Base-by-base conservation (phyloP, 2,113 vertebrate species). In the Phodopus roborovskii region DNA sequence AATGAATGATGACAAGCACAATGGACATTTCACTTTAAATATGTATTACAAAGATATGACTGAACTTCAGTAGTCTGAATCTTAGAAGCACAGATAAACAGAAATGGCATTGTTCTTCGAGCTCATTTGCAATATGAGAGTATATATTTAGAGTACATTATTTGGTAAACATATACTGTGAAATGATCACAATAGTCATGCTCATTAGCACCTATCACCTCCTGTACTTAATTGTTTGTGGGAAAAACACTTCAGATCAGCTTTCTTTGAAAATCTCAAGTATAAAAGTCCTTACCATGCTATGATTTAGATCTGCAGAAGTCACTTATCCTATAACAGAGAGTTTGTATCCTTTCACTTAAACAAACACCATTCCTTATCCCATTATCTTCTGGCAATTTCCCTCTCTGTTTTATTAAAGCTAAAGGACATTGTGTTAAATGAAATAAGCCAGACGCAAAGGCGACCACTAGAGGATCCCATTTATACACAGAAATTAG, bases 1-100 rank as follows among this genome's bases (percentile, higher is more conserved):
- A 42, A 83, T 62, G 9, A 83, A 30, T 83, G 81, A 42, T 3
- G 7, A 62, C 30, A 62, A 60, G 42, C 53, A 58, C 36, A 60
- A 48, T 20, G 13, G 17, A 20, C 78, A 0, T 79, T 92, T 96
- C 66, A 70, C 8, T 56, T 96, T 88, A 77, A 53, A 81, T 53
- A 48, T 86, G 53, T 39, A 1, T n/a, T 71, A 3, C 82, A 28
- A 8, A 36, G 50, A 62, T 2, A 22, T 82, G 26, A 48, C 7
- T 91, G 15, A 2, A 88, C 68, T 68, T 77, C n/a, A 62, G 3
- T 71, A 33, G 10, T 48, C 6, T 94, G 85, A 5, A 53, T 77
- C 94, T 96, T 93, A 87, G 83, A 87, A 89, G 62, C 6, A 53
- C 16, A 60, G 28, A 74, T 36, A 89, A 78, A 0, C 20, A 83